Percentiles rank a stretch among this genome's conserved stretches.
phyloP scores from a whole-genome alignment of 2,888 invertebrate genomes.

The Barypeithes pellucidus region DNA sequence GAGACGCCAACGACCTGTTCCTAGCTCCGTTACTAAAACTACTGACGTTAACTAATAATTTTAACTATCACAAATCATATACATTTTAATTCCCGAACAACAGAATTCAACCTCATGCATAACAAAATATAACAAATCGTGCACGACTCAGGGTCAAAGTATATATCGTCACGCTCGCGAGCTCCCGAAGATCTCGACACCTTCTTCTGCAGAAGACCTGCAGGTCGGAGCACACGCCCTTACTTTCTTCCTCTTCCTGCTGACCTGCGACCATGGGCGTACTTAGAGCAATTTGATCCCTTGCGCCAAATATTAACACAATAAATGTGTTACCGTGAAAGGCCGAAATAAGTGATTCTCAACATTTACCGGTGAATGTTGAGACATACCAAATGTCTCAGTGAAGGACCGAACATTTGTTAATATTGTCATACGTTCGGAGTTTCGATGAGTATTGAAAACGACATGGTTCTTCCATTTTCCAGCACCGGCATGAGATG shows the following conservation, averaged over 20 bases:
- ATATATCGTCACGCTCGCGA: constrained; percentile 31
- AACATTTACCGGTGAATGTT: too few species aligned
- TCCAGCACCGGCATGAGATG: too few species aligned
- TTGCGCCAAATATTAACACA: too few species aligned
- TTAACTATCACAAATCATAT: constrained; percentile 1
- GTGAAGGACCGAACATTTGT: too few species aligned
- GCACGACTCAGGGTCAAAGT: constrained; percentile 27
- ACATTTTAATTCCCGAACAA: constrained; percentile 20
- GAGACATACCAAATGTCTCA: too few species aligned
- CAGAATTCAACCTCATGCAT: constrained; percentile 25
- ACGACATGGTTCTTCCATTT: too few species aligned
- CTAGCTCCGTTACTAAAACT: not conserved
- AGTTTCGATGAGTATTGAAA: too few species aligned
- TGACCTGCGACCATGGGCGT: not conserved
- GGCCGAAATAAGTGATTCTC: too few species aligned
- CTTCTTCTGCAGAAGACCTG: constrained; percentile 21
- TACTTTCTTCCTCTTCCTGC: constrained; percentile 36
- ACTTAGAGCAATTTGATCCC: constrained; percentile 2
- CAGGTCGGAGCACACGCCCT: constrained; percentile 28
- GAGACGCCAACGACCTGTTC: not conserved
- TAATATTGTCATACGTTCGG: too few species aligned
- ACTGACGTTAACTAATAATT: not conserved
- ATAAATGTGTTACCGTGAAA: too few species aligned
- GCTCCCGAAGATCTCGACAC: constrained; percentile 38
- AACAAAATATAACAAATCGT: constrained; percentile 29